Percentiles rank a stretch among this genome's conserved stretches.
Evolutionary conservation across 2,113 vertebrate species (phyloP).

Genomic region (Monopterus albus): DNA sequence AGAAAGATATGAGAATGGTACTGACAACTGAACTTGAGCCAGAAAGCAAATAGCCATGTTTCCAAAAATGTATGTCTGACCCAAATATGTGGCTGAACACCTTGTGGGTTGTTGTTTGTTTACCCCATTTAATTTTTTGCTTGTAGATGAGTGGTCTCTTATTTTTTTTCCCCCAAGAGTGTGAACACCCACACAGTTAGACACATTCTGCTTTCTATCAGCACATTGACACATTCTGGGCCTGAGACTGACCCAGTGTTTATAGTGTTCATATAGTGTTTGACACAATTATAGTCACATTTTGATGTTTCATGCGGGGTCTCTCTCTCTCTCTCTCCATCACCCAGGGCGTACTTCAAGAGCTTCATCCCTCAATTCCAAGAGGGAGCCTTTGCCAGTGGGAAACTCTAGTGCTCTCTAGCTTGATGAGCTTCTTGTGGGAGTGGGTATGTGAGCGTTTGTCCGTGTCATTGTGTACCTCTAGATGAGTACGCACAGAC

Average conservation of each 20-base stretch:
- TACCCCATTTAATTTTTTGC: neutral
- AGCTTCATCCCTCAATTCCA: conserved; percentile 98
- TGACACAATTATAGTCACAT: conserved; percentile 45
- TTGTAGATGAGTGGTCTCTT: neutral
- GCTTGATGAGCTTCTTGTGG: conserved; percentile 48
- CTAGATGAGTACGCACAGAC: conserved; percentile 13
- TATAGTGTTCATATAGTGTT: conserved; percentile 44
- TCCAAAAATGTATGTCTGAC: too few relatives aligned
- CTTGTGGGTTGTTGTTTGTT: neutral
- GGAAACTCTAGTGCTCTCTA: conserved; percentile 88
- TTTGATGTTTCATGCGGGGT: conserved; percentile 37
- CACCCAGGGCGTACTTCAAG: conserved; percentile 93
- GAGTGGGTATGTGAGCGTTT: conserved; percentile 21
- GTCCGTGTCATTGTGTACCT: conserved; percentile 23
- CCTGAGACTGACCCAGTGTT: conserved; percentile 34
- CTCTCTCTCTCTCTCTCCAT: neutral
- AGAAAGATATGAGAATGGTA: too few relatives aligned
- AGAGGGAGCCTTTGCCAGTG: conserved; percentile 96
- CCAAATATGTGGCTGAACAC: too few relatives aligned
- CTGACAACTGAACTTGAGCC: too few relatives aligned
- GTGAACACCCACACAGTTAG: too few relatives aligned
- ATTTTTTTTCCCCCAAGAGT: neutral
- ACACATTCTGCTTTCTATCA: conserved; percentile 51
- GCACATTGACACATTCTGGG: conserved; percentile 8
- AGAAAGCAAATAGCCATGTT: too few relatives aligned